Conservation (phyloP, 2,888 invertebrate genomes). For the Sminthurides aquaticus region DNA sequence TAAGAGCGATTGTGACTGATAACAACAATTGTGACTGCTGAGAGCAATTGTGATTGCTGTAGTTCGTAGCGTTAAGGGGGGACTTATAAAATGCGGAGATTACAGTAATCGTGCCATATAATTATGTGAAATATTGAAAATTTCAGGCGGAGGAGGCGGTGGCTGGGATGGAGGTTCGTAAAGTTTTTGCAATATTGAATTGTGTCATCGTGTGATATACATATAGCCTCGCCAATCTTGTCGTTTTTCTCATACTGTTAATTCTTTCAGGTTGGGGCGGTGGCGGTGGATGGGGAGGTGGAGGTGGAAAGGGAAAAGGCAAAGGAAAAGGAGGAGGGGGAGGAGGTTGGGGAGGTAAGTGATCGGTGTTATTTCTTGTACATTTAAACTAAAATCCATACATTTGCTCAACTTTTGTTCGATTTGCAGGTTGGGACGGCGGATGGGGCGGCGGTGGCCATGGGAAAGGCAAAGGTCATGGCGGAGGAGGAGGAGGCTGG, state of each 20-base stretch:
- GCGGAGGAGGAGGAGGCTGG: not conserved
- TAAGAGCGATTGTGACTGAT: too few species aligned
- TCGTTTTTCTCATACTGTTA: not conserved
- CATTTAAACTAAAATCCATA: too few species aligned
- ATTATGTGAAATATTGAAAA: too few species aligned
- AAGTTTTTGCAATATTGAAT: not conserved
- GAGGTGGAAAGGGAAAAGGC: not conserved
- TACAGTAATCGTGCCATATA: not conserved
- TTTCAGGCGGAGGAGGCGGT: constrained; percentile 1
- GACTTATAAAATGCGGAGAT: too few species aligned
- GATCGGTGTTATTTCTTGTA: too few species aligned
- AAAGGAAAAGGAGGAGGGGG: too few species aligned
- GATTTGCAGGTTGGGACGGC: constrained; percentile 3
- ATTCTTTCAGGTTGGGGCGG: not conserved
- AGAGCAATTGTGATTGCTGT: too few species aligned
- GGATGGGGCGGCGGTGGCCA: not conserved
- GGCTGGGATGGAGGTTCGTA: constrained; percentile 7
- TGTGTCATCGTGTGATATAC: not conserved
- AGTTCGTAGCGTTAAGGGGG: too few species aligned
- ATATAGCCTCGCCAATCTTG: not conserved
- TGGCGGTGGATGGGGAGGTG: not conserved
- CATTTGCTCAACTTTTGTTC: too few species aligned
- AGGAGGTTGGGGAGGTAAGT: too few species aligned
- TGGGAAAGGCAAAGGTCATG: not conserved
- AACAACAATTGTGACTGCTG: too few species aligned